These are phyloP conservation scores for Oreohelix idahoensis DNA, from an alignment of 1,140 invertebrate species.

Conservation along the genomic window DNA sequence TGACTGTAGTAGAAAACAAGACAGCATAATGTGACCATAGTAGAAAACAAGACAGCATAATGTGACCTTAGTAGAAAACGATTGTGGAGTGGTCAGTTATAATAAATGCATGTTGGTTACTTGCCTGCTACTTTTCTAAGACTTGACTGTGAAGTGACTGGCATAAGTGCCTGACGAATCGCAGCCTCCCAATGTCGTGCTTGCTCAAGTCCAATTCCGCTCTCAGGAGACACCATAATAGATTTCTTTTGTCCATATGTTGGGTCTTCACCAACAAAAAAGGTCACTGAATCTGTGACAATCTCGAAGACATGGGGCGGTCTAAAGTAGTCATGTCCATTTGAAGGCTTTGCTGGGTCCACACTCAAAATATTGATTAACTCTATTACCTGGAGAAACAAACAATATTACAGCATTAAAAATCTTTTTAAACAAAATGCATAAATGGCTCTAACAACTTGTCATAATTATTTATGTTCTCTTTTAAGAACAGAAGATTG, in stretches of 20 bases:
- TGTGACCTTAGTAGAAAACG: no score
- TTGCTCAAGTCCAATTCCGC: constrained; percentile 87
- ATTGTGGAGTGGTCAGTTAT: no score
- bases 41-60: no score
- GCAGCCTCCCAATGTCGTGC: constrained; percentile 95
- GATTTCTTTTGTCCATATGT: constrained; percentile 62
- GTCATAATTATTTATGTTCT: no score
- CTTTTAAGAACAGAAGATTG: no score
- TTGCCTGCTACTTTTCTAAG: constrained; percentile 13
- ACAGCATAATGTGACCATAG: no score
- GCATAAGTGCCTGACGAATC: constrained; percentile 94
- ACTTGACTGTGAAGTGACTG: constrained; percentile 81
- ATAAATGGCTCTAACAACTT: no score
- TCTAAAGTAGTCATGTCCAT: constrained; percentile 49
- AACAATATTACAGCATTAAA: neutral
- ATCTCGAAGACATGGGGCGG: constrained; percentile 72
- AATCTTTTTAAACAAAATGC: no score
- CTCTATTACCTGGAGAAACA: constrained; percentile 65
- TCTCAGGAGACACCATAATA: constrained; percentile 68
- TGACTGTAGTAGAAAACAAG: no score
- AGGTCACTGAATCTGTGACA: constrained; percentile 80
- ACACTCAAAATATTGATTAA: constrained; percentile 64
- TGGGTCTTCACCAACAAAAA: constrained; percentile 69
- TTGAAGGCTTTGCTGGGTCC: constrained; percentile 58
- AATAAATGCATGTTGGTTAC: no score